Percentiles rank a stretch among this genome's conserved stretches.
Conservation (phyloP, 1,140 invertebrate species). For the Cylas formicarius region DNA sequence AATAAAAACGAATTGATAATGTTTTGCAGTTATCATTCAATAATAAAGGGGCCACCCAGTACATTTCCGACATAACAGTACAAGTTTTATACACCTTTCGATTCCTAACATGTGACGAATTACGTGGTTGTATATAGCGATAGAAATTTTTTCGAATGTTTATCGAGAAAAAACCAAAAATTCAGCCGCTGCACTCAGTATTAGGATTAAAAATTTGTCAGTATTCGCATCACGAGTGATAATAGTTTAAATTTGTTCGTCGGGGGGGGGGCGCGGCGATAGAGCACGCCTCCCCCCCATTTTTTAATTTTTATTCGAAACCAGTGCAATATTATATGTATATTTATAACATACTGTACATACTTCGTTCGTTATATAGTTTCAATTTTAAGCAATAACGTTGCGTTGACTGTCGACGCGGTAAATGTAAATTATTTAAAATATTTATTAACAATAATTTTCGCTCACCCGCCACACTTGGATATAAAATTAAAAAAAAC, state of each 20-base stretch:
- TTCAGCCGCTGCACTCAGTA: slow-evolving; percentile 20
- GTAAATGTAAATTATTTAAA: neutral
- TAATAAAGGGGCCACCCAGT: no score
- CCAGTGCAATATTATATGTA: slow-evolving; percentile 13
- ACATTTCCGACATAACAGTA: slow-evolving; percentile 31
- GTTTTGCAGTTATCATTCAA: neutral
- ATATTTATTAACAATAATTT: slow-evolving; percentile 16
- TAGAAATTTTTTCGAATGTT: slow-evolving; percentile 2
- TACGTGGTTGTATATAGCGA: slow-evolving; percentile 10
- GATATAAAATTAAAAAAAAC: slow-evolving; percentile 12
- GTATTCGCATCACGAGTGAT: slow-evolving; percentile 31
- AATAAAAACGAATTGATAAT: neutral
- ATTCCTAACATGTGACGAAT: slow-evolving; percentile 22
- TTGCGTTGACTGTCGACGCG: no score
- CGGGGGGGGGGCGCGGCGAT: no score
- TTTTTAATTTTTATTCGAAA: slow-evolving; percentile 4
- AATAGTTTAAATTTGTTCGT: no score
- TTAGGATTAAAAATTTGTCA: slow-evolving; percentile 30
- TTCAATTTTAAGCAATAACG: neutral
- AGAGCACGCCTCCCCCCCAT: no score
- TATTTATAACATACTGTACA: slow-evolving; percentile 15
- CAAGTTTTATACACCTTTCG: slow-evolving; percentile 37
- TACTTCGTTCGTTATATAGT: slow-evolving; percentile 19
- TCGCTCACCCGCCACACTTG: slow-evolving; percentile 6
- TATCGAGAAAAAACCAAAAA: slow-evolving; percentile 4